phyloP scores from a whole-genome alignment of 2,888 invertebrate species.

The Cantharis nigra region DNA sequence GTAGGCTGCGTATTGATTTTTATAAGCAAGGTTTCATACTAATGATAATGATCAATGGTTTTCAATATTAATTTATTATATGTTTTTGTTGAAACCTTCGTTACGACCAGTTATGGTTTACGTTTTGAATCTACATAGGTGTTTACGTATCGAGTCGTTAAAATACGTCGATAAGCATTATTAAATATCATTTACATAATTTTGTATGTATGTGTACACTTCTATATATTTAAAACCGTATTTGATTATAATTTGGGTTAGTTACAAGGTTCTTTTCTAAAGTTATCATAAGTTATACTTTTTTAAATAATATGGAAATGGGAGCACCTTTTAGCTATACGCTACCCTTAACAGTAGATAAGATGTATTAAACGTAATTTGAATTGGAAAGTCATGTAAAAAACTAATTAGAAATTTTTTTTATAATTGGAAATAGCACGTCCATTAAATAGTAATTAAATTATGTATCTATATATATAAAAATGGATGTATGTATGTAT shows the following conservation, averaged over 20 bases:
- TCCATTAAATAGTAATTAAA: background rate
- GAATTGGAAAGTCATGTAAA: background rate
- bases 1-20: background rate
- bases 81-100: background rate
- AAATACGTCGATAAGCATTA: background rate
- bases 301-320: background rate
- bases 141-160: background rate
- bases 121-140: background rate
- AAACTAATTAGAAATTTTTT: background rate
- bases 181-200: background rate
- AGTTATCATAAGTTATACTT: background rate
- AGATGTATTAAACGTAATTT: background rate
- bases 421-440: background rate
- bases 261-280: background rate
- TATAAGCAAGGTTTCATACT: background rate
- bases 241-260: background rate
- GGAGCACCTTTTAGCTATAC: background rate
- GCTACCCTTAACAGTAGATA: background rate
- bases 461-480: too few species aligned
- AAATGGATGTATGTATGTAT: too few species aligned
- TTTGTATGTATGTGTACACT: background rate
- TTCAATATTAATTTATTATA: background rate
- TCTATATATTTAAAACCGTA: background rate
- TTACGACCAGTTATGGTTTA: background rate
- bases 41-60: background rate